Percentiles rank a stretch among this genome's conserved stretches.
Evolutionary conservation across 2,113 vertebrate genomes (phyloP).

Genomic region (Sitta europaea): DNA sequence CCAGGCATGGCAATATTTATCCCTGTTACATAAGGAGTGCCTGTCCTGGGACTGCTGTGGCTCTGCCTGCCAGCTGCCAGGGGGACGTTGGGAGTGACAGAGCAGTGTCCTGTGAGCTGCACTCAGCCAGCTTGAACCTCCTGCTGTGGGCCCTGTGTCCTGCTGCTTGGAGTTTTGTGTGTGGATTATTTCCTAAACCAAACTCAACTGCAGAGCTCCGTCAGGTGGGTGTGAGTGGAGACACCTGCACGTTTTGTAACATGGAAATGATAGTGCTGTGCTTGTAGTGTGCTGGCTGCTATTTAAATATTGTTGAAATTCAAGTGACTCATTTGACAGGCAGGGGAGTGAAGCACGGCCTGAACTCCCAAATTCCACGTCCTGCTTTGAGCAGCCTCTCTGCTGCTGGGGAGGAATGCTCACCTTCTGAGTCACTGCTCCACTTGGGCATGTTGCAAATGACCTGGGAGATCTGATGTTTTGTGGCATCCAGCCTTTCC

Average conservation of each 20-base stretch:
- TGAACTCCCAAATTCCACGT: background rate
- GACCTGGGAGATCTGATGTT: background rate
- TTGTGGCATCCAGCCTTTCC: background rate
- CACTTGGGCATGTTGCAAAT: background rate
- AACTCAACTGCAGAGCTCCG: background rate
- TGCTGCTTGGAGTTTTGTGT: background rate
- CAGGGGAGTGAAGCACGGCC: background rate
- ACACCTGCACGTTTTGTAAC: background rate
- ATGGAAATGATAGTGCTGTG: background rate
- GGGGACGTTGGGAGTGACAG: accelerated
- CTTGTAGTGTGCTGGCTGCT: background rate
- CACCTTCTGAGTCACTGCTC: conserved; percentile 27
- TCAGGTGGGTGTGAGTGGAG: background rate
- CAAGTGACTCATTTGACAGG: background rate
- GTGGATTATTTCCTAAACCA: background rate
- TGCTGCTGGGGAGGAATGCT: background rate
- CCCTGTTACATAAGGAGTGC: background rate
- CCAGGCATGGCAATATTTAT: background rate
- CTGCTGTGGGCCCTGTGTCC: background rate
- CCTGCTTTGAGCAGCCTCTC: background rate
- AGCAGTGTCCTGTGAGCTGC: background rate
- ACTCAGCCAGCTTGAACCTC: background rate
- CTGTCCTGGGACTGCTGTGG: background rate
- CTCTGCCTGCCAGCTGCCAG: background rate
- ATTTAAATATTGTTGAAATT: background rate